These are phyloP conservation scores for Monopterus albus DNA, from an alignment of 2,113 vertebrate species.

Conservation along the genomic window DNA sequence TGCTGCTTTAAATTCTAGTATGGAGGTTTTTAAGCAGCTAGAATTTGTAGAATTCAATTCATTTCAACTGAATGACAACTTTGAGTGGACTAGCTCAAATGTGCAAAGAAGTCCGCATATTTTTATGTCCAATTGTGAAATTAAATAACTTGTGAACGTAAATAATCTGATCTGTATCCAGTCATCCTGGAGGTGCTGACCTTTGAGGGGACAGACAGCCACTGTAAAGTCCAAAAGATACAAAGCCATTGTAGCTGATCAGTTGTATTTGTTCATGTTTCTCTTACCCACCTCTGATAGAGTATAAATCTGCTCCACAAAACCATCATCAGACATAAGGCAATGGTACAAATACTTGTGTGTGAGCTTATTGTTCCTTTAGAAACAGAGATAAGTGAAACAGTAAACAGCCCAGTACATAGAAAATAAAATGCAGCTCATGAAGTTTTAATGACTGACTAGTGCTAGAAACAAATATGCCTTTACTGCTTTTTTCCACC, in stretches of 20 bases:
- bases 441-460: too few species aligned
- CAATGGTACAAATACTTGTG: not conserved
- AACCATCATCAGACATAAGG: not conserved
- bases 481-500: too few species aligned
- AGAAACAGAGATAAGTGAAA: not conserved
- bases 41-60: too few species aligned
- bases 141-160: too few species aligned
- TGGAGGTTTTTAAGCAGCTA: too few species aligned
- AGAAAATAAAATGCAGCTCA: not conserved
- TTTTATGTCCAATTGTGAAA: too few species aligned
- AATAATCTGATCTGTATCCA: too few species aligned
- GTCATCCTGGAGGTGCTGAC: not conserved
- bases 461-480: too few species aligned
- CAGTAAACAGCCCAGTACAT: not conserved
- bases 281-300: not conserved
- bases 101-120: too few species aligned
- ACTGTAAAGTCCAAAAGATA: slow-evolving; percentile 5
- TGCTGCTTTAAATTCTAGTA: not conserved
- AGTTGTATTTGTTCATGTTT: not conserved
- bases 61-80: not conserved
- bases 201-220: not conserved
- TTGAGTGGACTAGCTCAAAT: too few species aligned
- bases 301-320: not conserved
- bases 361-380: not conserved
- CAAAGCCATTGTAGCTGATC: not conserved